phyloP scores from a whole-genome alignment of 2,797 vertebrate species.

The Pseudochirops corinnae region DNA sequence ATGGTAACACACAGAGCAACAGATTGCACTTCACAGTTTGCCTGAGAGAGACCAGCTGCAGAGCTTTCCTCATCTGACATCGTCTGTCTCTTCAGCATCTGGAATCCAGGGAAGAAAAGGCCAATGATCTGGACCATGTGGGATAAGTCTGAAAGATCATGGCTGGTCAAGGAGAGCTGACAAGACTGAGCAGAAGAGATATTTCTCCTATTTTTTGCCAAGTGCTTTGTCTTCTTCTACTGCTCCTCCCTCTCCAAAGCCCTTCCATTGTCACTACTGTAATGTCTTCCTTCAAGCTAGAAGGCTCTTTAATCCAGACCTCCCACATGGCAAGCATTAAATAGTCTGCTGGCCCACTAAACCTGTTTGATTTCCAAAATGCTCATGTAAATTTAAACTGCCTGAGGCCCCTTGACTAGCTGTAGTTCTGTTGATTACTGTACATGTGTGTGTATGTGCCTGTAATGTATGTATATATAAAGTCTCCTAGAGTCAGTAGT shows the following conservation, averaged over 20 bases:
- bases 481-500: conserved; percentile 18
- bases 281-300: conserved; percentile 16
- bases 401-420: conserved; percentile 7
- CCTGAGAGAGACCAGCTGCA: background rate
- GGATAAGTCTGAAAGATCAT: conserved; percentile 39
- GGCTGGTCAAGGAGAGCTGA: background rate
- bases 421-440: conserved; percentile 23
- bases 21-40: background rate
- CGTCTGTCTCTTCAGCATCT: background rate
- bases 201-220: background rate
- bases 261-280: background rate
- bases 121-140: conserved; percentile 9
- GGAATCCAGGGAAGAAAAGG: background rate
- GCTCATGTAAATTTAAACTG: conserved; percentile 63
- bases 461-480: background rate
- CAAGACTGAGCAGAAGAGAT: background rate
- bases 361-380: conserved; percentile 53
- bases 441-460: background rate
- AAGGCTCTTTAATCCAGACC: conserved; percentile 37
- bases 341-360: conserved; percentile 48
- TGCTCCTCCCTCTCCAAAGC: background rate
- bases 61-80: background rate
- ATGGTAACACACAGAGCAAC: background rate
- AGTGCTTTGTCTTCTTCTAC: background rate
- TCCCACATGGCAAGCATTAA: conserved; percentile 36